Conservation (phyloP, 2,888 invertebrate species). For the Harmothoe impar region DNA sequence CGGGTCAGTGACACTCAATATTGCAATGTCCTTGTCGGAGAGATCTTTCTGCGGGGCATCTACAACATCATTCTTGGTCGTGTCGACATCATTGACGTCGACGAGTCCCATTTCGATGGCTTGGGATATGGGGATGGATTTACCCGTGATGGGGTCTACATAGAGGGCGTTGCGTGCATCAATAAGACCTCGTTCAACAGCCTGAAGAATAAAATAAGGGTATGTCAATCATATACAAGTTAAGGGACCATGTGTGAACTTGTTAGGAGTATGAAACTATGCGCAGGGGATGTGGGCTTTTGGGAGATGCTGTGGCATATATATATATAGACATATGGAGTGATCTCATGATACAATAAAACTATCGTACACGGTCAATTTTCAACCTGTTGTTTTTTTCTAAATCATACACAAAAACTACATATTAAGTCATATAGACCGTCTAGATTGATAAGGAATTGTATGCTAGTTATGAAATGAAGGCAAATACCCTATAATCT, state of each 20-base stretch:
- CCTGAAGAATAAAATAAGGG: slow-evolving; percentile 83
- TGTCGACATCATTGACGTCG: slow-evolving; percentile 61
- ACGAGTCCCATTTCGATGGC: slow-evolving; percentile 67
- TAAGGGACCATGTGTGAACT: slow-evolving; percentile 79
- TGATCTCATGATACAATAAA: too few relatives aligned
- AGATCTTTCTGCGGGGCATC: background rate
- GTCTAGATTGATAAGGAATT: too few relatives aligned
- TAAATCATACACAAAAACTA: too few relatives aligned
- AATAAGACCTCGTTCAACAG: slow-evolving; percentile 89
- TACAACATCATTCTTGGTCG: slow-evolving; percentile 70
- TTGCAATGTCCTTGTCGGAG: slow-evolving; percentile 55
- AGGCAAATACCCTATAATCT: too few relatives aligned
- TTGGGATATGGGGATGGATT: slow-evolving; percentile 63
- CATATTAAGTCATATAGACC: too few relatives aligned
- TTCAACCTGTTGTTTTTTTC: too few relatives aligned
- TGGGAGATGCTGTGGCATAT: too few relatives aligned
- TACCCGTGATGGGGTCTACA: slow-evolving; percentile 70
- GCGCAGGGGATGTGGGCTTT: too few relatives aligned
- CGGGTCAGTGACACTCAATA: slow-evolving; percentile 78
- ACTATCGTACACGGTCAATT: too few relatives aligned
- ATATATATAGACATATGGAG: too few relatives aligned
- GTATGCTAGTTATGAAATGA: too few relatives aligned
- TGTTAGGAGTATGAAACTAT: too few relatives aligned
- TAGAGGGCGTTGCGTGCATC: slow-evolving; percentile 89
- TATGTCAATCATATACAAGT: background rate